These are phyloP conservation scores for Scytalopus superciliaris DNA, from an alignment of 2,113 vertebrate species.

Conservation along the genomic window DNA sequence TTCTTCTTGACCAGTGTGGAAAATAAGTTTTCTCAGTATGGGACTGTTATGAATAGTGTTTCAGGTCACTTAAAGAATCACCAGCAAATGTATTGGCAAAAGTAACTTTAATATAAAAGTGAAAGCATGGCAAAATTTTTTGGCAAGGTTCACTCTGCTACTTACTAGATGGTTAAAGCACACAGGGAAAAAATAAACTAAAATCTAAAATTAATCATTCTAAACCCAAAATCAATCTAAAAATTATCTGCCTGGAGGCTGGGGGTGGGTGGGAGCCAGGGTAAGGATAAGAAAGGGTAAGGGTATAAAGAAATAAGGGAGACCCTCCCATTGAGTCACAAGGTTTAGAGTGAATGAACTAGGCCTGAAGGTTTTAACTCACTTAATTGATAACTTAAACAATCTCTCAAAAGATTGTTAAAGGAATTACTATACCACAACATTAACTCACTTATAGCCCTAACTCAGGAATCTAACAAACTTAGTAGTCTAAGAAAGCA, in stretches of 20 bases:
- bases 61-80: background rate
- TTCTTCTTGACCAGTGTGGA: background rate
- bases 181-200: fast-evolving
- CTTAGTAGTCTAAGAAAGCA: fast-evolving
- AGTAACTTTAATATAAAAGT: background rate
- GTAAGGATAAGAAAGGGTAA: background rate
- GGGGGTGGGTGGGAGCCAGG: background rate
- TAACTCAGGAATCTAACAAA: background rate
- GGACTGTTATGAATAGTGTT: background rate
- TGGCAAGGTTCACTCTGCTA: background rate
- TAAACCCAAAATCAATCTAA: background rate
- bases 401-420: background rate
- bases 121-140: background rate
- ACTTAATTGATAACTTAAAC: background rate
- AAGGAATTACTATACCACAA: background rate
- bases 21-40: background rate
- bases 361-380: background rate
- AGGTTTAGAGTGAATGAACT: background rate
- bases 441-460: background rate
- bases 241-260: background rate
- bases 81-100: background rate
- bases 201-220: background rate
- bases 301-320: background rate
- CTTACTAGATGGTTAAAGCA: background rate
- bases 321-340: fast-evolving